Conservation (phyloP, 2,888 invertebrate genomes). For the Iphiclides podalirius region DNA sequence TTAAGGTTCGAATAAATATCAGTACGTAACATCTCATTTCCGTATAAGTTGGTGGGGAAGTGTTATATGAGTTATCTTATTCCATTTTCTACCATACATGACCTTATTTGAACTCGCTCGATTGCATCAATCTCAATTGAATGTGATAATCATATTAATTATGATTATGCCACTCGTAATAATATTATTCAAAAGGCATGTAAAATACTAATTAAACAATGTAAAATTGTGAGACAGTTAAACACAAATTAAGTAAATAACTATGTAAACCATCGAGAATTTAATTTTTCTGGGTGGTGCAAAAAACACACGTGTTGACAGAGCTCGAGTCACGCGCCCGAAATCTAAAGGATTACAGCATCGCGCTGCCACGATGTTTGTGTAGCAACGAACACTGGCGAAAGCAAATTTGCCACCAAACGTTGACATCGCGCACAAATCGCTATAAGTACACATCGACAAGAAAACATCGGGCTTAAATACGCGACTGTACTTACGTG, state of each 20-base stretch:
- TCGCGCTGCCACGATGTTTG: neutral
- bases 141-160: too few relatives aligned
- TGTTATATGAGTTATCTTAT: slow-evolving; percentile 2
- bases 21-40: slow-evolving; percentile 29
- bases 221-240: too few relatives aligned
- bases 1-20: slow-evolving; percentile 30
- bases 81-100: neutral
- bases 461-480: slow-evolving; percentile 51
- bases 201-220: too few relatives aligned
- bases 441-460: slow-evolving; percentile 41
- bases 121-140: too few relatives aligned
- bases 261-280: too few relatives aligned
- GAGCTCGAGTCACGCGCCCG: too few relatives aligned
- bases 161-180: too few relatives aligned
- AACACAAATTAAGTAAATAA: too few relatives aligned
- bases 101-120: too few relatives aligned
- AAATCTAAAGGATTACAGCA: neutral
- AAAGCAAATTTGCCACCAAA: slow-evolving; percentile 5
- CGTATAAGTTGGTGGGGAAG: slow-evolving; percentile 9
- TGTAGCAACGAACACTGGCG: neutral
- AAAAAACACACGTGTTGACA: too few relatives aligned
- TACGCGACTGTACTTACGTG: slow-evolving; percentile 38
- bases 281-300: too few relatives aligned
- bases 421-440: slow-evolving; percentile 18
- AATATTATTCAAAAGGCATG: too few relatives aligned